phyloP scores from a whole-genome alignment of 2,888 invertebrate genomes.

The Gymnocheta viridis region DNA sequence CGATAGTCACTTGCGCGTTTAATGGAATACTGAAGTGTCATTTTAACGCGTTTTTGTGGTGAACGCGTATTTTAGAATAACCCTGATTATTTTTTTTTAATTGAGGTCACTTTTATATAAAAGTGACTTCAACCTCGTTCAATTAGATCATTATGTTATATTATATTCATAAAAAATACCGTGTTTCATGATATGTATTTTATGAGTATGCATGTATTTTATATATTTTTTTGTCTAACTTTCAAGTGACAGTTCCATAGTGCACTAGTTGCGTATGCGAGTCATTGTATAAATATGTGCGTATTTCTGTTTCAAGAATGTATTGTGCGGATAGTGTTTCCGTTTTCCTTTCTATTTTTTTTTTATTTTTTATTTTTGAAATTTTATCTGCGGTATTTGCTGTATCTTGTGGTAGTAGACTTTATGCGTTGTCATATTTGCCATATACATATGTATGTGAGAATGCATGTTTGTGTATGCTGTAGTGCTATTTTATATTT shows the following conservation, averaged over 20 bases:
- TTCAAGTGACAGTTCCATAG: too few relatives aligned
- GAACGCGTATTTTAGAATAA: too few relatives aligned
- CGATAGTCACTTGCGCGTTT: too few relatives aligned
- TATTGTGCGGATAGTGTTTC: constrained; percentile 52
- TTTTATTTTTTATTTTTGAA: constrained; percentile 34
- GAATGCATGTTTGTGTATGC: constrained; percentile 7
- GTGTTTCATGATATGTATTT: too few relatives aligned
- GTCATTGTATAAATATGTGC: background rate
- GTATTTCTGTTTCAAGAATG: constrained; percentile 16
- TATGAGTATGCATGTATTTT: too few relatives aligned
- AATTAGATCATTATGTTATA: too few relatives aligned
- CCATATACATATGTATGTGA: background rate
- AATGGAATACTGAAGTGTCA: too few relatives aligned
- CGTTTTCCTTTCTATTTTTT: constrained; percentile 32
- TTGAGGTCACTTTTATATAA: too few relatives aligned
- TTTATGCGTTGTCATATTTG: constrained; percentile 61
- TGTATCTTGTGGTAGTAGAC: constrained; percentile 20
- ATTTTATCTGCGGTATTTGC: constrained; percentile 32
- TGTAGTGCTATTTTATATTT: background rate
- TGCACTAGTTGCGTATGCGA: constrained; percentile 20
- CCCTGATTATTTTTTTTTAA: too few relatives aligned
- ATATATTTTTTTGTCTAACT: background rate
- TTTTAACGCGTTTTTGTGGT: too few relatives aligned
- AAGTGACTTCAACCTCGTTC: too few relatives aligned
- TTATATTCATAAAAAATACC: too few relatives aligned